Evolutionary conservation across 2,888 invertebrate species (phyloP).

Genomic region (Cantharis nigra): DNA sequence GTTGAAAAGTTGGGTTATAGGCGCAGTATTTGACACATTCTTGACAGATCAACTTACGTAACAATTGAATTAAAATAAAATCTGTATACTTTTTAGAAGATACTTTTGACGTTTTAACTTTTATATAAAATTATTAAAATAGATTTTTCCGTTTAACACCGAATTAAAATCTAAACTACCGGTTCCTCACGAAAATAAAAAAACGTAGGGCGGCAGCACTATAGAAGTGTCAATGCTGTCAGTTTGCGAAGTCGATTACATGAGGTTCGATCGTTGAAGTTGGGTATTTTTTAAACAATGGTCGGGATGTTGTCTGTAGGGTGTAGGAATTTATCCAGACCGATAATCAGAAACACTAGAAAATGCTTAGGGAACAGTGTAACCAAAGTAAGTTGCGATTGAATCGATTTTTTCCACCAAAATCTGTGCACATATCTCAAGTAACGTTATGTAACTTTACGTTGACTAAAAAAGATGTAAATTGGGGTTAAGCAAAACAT

Average conservation of each 20-base stretch:
- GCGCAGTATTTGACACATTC: background rate
- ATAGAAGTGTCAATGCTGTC: background rate
- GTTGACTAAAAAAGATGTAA: background rate
- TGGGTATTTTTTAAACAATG: conserved; percentile 43
- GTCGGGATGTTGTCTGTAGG: conserved; percentile 58
- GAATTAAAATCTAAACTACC: background rate
- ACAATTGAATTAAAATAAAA: background rate
- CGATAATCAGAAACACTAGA: conserved; percentile 45
- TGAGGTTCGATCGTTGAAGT: background rate
- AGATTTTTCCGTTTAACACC: background rate
- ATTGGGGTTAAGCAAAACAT: background rate
- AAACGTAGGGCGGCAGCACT: background rate
- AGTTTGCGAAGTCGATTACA: conserved; percentile 7
- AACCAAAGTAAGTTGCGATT: conserved; percentile 45
- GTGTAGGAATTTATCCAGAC: conserved; percentile 56
- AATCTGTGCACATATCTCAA: background rate
- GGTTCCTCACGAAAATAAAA: background rate
- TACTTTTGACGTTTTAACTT: background rate
- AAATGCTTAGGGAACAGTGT: conserved; percentile 46
- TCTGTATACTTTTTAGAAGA: background rate
- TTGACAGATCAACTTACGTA: background rate
- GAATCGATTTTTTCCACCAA: background rate
- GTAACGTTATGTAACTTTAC: background rate
- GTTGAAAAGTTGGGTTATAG: background rate
- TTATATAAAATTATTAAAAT: background rate